Base-by-base conservation (phyloP, 2,797 vertebrate genomes). In the Remorina albescens region DNA sequence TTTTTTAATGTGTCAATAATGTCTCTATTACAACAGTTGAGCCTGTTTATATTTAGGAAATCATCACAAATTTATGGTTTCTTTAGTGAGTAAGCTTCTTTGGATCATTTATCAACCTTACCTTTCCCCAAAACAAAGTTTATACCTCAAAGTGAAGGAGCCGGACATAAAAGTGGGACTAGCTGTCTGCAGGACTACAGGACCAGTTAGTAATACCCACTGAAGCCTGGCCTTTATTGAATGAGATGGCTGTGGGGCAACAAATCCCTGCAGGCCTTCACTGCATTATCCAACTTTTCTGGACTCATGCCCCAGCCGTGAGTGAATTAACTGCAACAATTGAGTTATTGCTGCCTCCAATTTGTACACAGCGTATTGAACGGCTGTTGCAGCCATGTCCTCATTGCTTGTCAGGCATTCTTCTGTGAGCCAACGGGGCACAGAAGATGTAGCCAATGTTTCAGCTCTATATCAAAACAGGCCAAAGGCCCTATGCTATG, bases 311-410 rank as follows among this genome's bases (percentile, higher is more conserved):
- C 91, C 87, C 44, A 30, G 81, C 88, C 76, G 32, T 91, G 93
- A 94, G 92, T 93, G 92, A 94, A 95, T 96, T 94, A 95, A 88
- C 91, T 86, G 89, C 87, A 88, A 90, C 91, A 87, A 93, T 92
- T 95, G 94, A 95, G 91, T 95, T 95, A 95, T 94, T 91, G 93
- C 91, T 92, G 82, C 91, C 90, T 94, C 88, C 91, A 92, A 91
- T 94, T 94, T 94, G 92, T 93, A 92, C 92, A 92, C 89, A 88
- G 90, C 65, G 75, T 85, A 90, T 91, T 90, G 93, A 93, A 87
- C 78, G 91, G 91, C 90, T 86, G 90, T 90, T 86, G 82, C 88
- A 89, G 89, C 86, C 90, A 75, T 83, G 89, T 91, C 86, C 83
- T 85, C 71, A 0, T 64, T 58, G 81, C 85, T 88, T 83, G 82